Evolutionary conservation across 2,797 vertebrate species (phyloP).

Genomic region (Urophycis tenuis): DNA sequence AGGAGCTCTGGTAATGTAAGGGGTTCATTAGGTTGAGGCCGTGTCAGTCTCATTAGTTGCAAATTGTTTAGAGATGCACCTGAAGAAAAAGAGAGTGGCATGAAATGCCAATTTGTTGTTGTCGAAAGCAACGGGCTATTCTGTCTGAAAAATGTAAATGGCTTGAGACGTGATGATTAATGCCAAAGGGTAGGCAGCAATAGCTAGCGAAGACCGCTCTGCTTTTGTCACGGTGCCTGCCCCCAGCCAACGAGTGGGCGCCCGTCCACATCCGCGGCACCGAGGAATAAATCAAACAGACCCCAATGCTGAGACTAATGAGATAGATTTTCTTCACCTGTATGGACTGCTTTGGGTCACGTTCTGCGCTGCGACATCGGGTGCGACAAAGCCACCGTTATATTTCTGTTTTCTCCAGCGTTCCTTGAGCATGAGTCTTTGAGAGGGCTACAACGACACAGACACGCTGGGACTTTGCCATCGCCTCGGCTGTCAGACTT

Average conservation of each 20-base stretch:
- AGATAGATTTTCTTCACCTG: not conserved
- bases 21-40: not conserved
- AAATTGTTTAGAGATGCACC: constrained; percentile 1
- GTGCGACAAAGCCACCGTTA: not conserved
- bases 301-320: not conserved
- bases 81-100: not conserved
- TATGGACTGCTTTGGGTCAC: not conserved
- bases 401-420: not conserved
- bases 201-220: not conserved
- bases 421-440: not conserved
- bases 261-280: not conserved
- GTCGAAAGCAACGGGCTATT: not conserved
- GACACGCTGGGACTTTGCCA: not conserved
- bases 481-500: not conserved
- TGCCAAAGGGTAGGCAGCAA: not conserved
- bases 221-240: constrained; percentile 1
- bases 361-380: not conserved
- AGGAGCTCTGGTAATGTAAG: not conserved
- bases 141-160: not conserved
- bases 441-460: not conserved
- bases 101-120: constrained; percentile 2
- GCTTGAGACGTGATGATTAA: constrained; percentile 1
- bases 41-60: not conserved
- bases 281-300: constrained; percentile 1
- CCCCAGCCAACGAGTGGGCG: not conserved